These are phyloP conservation scores for Nomada fabriciana DNA, from an alignment of 2,888 invertebrate species.

Conservation along the genomic window DNA sequence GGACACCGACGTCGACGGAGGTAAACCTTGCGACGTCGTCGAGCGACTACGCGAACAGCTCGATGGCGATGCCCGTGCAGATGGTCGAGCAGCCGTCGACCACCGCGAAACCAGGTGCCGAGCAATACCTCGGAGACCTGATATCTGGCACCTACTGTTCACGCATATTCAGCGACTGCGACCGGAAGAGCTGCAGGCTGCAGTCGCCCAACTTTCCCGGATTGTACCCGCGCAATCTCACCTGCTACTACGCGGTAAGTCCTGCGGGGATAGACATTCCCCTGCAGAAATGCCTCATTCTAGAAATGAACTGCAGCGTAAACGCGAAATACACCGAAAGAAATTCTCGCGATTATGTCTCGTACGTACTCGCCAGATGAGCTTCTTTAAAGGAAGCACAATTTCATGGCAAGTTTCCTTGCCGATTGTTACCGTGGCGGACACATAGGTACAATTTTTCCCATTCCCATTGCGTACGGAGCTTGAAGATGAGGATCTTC, in stretches of 20 bases:
- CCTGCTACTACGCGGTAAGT: constrained; percentile 95
- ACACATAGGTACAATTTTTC: too few relatives aligned
- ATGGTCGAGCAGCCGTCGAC: constrained; percentile 78
- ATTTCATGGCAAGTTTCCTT: too few relatives aligned
- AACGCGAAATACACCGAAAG: constrained; percentile 18
- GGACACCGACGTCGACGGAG: constrained; percentile 70
- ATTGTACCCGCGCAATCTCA: constrained; percentile 96
- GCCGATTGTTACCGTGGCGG: too few relatives aligned
- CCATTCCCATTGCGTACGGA: too few relatives aligned
- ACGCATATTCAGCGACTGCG: constrained; percentile 96
- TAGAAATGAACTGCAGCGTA: not conserved
- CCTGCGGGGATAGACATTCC: not conserved
- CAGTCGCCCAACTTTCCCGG: constrained; percentile 97
- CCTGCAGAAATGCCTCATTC: too few relatives aligned
- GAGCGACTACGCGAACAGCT: constrained; percentile 76
- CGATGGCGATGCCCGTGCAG: constrained; percentile 78
- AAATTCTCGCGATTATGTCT: too few relatives aligned
- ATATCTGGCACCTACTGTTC: constrained; percentile 97
- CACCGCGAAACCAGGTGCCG: constrained; percentile 85
- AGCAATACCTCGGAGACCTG: constrained; percentile 93
- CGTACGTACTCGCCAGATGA: too few relatives aligned
- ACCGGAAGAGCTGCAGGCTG: constrained; percentile 94
- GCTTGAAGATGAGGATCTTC: too few relatives aligned
- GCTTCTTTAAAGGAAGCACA: too few relatives aligned
- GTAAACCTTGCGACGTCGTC: constrained; percentile 61